A percentile compares a stretch with the other conserved stretches of the same genome.
Conservation (phyloP, 2,888 invertebrate genomes). For the Bibio marci region DNA sequence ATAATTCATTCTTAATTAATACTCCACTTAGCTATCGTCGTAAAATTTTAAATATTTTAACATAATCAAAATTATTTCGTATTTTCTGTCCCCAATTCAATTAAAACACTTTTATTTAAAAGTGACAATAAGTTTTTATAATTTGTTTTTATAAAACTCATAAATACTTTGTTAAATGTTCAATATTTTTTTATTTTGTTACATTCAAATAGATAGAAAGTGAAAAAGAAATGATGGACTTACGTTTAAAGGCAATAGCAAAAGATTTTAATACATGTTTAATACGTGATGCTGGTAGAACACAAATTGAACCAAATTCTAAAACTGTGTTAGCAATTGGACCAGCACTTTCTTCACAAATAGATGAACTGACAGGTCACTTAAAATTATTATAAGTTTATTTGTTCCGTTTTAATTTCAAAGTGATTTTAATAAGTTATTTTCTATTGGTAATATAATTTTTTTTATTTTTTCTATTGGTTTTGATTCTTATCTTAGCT, state of each 20-base stretch:
- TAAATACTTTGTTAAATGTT: conserved; percentile 31
- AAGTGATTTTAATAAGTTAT: too few species aligned
- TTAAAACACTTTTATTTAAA: conserved; percentile 1
- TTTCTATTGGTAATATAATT: too few species aligned
- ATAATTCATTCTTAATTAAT: too few species aligned
- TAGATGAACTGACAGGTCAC: conserved; percentile 75
- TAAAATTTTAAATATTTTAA: too few species aligned
- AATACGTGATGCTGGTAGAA: conserved; percentile 82
- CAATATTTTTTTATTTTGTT: neutral
- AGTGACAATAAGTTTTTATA: neutral
- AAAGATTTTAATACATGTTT: conserved; percentile 53
- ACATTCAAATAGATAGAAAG: conserved; percentile 36
- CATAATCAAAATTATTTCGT: too few species aligned
- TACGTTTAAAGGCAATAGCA: conserved; percentile 51
- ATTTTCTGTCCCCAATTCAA: too few species aligned
- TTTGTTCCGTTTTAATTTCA: too few species aligned
- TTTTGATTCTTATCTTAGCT: too few species aligned
- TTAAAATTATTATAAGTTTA: conserved; percentile 56
- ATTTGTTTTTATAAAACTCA: conserved; percentile 1
- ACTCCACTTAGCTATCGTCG: too few species aligned
- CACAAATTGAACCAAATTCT: conserved; percentile 78
- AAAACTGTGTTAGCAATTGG: conserved; percentile 84
- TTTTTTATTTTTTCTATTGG: too few species aligned
- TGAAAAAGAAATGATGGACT: conserved; percentile 49
- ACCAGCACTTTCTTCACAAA: conserved; percentile 60